Conservation (phyloP, 2,888 invertebrate genomes). For the Ischnura elegans region DNA sequence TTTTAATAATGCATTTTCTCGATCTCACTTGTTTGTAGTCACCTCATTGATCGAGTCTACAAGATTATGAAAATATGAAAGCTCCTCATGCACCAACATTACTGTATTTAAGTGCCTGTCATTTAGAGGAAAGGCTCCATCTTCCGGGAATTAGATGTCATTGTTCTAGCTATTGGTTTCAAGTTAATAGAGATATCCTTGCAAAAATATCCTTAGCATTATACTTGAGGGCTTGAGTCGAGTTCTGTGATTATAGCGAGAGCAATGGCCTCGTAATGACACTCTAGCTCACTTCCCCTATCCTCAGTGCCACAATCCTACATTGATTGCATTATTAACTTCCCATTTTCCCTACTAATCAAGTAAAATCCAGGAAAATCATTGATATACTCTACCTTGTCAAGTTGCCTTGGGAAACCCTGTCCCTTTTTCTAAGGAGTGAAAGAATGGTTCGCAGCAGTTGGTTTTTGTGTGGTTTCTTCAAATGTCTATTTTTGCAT, state of each 20-base stretch:
- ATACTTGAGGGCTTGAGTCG: slow-evolving; percentile 49
- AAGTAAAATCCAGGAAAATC: neutral
- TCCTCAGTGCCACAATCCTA: slow-evolving; percentile 34
- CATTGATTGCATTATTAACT: slow-evolving; percentile 46
- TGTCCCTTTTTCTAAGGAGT: slow-evolving; percentile 68
- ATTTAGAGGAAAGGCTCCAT: slow-evolving; percentile 67
- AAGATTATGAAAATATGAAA: slow-evolving; percentile 36
- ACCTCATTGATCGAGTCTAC: slow-evolving; percentile 46
- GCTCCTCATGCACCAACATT: slow-evolving; percentile 66
- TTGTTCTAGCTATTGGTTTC: slow-evolving; percentile 45
- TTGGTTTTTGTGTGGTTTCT: slow-evolving; percentile 71
- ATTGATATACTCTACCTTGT: slow-evolving; percentile 64
- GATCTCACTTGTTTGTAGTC: slow-evolving; percentile 47
- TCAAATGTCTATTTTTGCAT: slow-evolving; percentile 72
- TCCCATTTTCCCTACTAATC: slow-evolving; percentile 54
- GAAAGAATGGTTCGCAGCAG: slow-evolving; percentile 68
- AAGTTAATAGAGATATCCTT: slow-evolving; percentile 50
- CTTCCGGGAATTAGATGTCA: slow-evolving; percentile 58
- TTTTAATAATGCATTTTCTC: slow-evolving; percentile 20
- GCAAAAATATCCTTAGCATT: slow-evolving; percentile 54
- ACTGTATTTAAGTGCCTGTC: slow-evolving; percentile 66
- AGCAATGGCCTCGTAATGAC: slow-evolving; percentile 39
- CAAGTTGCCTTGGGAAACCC: slow-evolving; percentile 70
- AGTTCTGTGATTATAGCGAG: slow-evolving; percentile 57
- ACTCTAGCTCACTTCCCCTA: slow-evolving; percentile 36